A percentile compares a stretch with the other conserved stretches of the same genome.
These are phyloP conservation scores for Spongia lamella DNA, from an alignment of 37 sponge, comb jelly and placozoan species.

Conservation along the genomic window DNA sequence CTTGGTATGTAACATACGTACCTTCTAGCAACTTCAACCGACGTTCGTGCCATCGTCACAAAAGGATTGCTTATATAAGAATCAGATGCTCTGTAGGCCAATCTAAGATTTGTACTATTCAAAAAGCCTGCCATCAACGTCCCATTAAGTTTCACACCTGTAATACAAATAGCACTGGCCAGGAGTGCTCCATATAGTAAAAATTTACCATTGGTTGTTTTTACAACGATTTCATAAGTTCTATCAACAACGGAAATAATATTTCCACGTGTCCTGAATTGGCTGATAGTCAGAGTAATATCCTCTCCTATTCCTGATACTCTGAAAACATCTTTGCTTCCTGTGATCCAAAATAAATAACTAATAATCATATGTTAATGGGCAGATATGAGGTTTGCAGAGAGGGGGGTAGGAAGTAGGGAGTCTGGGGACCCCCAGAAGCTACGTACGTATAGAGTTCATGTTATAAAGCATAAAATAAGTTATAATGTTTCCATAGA, in stretches of 20 bases:
- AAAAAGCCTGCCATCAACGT: slow-evolving; percentile 53
- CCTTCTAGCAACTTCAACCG: slow-evolving; percentile 61
- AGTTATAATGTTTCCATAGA: too few relatives aligned
- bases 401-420: too few relatives aligned
- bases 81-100: slow-evolving; percentile 31
- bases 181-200: too few relatives aligned
- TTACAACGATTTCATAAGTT: slow-evolving; percentile 5
- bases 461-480: too few relatives aligned
- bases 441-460: too few relatives aligned
- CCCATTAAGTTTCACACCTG: slow-evolving; percentile 31
- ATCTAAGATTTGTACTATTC: slow-evolving; percentile 31
- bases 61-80: slow-evolving; percentile 80
- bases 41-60: slow-evolving; percentile 60
- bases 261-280: not conserved
- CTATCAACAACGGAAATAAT: not conserved
- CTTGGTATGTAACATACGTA: not conserved
- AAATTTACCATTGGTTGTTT: slow-evolving; percentile 3
- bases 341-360: too few relatives aligned
- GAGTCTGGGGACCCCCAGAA: too few relatives aligned
- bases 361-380: too few relatives aligned
- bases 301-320: slow-evolving; percentile 24
- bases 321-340: slow-evolving; percentile 7
- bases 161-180: not conserved
- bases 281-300: not conserved
- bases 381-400: too few relatives aligned